Evolutionary conservation across 2,113 vertebrate genomes (phyloP).

Genomic region (Coturnix japonica): DNA sequence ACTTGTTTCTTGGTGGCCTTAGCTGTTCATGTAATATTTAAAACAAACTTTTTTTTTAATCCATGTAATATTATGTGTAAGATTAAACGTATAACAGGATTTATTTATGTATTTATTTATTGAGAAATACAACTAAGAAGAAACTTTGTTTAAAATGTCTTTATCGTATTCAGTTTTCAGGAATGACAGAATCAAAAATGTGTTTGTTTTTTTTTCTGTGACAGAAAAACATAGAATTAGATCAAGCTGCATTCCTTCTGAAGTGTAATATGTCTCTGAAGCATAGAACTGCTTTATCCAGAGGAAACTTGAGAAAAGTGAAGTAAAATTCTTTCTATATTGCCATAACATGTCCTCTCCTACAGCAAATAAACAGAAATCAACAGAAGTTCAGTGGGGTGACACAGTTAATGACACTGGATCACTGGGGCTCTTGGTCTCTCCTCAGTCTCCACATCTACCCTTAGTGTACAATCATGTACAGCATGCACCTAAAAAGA

Average conservation of each 20-base stretch:
- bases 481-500: background rate
- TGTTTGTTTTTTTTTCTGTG: background rate
- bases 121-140: background rate
- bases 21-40: background rate
- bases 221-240: background rate
- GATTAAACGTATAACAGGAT: background rate
- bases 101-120: too few relatives aligned
- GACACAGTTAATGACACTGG: background rate
- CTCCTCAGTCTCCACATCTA: background rate
- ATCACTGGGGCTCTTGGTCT: background rate
- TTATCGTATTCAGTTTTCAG: background rate
- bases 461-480: background rate
- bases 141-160: background rate
- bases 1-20: background rate
- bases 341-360: rapidly evolving
- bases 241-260: background rate
- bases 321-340: background rate
- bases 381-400: background rate
- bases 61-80: background rate
- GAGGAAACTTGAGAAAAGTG: background rate
- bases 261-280: background rate
- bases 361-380: background rate
- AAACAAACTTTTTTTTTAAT: background rate
- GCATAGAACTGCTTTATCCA: background rate
- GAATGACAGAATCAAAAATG: background rate